A percentile compares a stretch with the other conserved stretches of the same genome.
These are phyloP conservation scores for Muscicapa adusta DNA, from an alignment of 2,113 vertebrate genomes.

Conservation along the genomic window DNA sequence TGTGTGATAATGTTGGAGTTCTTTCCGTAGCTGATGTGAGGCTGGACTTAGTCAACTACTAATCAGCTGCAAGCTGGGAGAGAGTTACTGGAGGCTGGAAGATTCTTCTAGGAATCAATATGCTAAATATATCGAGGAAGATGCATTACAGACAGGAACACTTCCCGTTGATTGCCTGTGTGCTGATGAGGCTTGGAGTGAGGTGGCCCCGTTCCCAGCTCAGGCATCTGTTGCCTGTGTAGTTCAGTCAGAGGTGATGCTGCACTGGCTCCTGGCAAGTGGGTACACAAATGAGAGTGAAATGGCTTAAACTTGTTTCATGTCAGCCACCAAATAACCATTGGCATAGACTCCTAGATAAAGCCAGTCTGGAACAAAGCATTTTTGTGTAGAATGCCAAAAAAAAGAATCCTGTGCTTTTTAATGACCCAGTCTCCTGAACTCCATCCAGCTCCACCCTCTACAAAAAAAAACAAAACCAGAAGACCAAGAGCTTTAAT, in stretches of 20 bases:
- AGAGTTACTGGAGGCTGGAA: background rate
- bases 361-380: background rate
- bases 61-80: background rate
- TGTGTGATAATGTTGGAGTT: background rate
- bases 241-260: background rate
- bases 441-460: background rate
- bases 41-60: background rate
- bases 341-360: background rate
- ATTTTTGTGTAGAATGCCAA: background rate
- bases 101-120: conserved; percentile 32
- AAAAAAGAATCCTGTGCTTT: background rate
- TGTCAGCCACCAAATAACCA: background rate
- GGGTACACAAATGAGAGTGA: background rate
- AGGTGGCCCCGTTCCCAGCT: background rate
- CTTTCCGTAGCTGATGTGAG: background rate
- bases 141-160: background rate
- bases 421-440: background rate
- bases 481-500: background rate
- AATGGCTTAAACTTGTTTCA: background rate
- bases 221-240: background rate
- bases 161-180: background rate
- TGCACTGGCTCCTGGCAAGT: background rate
- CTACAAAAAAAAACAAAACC: background rate
- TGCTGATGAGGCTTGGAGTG: background rate
- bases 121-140: background rate